Evolutionary conservation across 1,140 invertebrate genomes (phyloP).

Genomic region (Epicauta chinensis): DNA sequence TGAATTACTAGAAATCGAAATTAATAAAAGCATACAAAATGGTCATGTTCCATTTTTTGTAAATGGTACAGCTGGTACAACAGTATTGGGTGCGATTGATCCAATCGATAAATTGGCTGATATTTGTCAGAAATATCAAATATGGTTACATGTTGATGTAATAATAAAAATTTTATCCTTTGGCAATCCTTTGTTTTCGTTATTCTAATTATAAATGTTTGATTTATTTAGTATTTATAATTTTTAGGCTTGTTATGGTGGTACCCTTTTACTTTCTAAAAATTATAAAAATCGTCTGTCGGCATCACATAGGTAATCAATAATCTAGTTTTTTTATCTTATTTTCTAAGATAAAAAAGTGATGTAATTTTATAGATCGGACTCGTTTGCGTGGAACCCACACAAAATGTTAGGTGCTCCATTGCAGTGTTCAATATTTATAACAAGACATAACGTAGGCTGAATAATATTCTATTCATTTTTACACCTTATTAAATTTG

Average conservation of each 20-base stretch:
- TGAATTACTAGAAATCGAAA: conserved; percentile 49
- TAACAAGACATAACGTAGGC: conserved; percentile 56
- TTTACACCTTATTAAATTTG: conserved; percentile 9
- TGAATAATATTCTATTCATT: conserved; percentile 11
- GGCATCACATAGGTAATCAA: conserved; percentile 62
- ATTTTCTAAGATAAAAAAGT: neutral
- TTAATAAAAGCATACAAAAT: conserved; percentile 43
- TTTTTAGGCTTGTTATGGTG: conserved; percentile 75
- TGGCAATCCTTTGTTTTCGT: no score
- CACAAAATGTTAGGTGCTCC: conserved; percentile 88
- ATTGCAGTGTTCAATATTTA: conserved; percentile 79
- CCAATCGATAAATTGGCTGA: conserved; percentile 67
- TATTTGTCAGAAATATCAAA: conserved; percentile 52
- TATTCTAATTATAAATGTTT: no score
- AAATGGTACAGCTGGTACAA: conserved; percentile 68
- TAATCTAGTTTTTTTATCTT: conserved; percentile 19
- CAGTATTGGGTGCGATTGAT: conserved; percentile 80
- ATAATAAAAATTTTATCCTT: conserved; percentile 16
- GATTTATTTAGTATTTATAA: conserved; percentile 16
- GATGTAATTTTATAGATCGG: conserved; percentile 46
- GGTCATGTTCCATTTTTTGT: conserved; percentile 60
- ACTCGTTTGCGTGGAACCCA: conserved; percentile 90
- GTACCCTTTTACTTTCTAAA: conserved; percentile 63
- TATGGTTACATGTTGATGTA: conserved; percentile 87
- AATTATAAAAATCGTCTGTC: conserved; percentile 55